These are phyloP conservation scores for Theretra japonica DNA, from an alignment of 2,888 invertebrate genomes.

Conservation along the genomic window DNA sequence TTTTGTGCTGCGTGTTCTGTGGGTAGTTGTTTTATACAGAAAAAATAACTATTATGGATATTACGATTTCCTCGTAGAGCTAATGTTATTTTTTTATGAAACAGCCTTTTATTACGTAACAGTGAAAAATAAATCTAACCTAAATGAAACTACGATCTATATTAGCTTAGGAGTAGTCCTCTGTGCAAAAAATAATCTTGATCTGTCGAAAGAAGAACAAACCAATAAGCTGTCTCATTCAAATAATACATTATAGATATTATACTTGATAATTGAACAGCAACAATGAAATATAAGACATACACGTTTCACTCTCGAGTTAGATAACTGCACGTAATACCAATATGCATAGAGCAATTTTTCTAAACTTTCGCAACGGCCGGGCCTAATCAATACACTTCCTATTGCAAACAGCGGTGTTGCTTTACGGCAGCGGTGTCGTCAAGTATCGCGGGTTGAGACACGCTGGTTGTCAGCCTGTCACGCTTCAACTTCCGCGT, in stretches of 20 bases:
- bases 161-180: too few relatives aligned
- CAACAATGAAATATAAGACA: not conserved
- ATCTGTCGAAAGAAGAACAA: too few relatives aligned
- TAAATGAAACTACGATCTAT: too few relatives aligned
- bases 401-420: not conserved
- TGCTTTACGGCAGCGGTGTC: not conserved
- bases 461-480: conserved; percentile 32
- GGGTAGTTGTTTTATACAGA: not conserved
- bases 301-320: not conserved
- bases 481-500: conserved; percentile 50
- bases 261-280: not conserved
- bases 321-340: not conserved
- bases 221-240: too few relatives aligned
- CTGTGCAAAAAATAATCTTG: too few relatives aligned
- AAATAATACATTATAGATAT: too few relatives aligned
- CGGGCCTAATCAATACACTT: not conserved
- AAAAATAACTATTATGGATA: not conserved
- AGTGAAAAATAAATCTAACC: too few relatives aligned
- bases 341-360: not conserved
- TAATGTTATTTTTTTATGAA: too few relatives aligned
- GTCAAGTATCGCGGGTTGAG: conserved; percentile 12
- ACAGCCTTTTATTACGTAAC: too few relatives aligned
- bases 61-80: too few relatives aligned
- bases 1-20: not conserved
- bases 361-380: not conserved